phyloP scores from a whole-genome alignment of 2,888 invertebrate genomes.

The Scelioninae gen. 2 region DNA sequence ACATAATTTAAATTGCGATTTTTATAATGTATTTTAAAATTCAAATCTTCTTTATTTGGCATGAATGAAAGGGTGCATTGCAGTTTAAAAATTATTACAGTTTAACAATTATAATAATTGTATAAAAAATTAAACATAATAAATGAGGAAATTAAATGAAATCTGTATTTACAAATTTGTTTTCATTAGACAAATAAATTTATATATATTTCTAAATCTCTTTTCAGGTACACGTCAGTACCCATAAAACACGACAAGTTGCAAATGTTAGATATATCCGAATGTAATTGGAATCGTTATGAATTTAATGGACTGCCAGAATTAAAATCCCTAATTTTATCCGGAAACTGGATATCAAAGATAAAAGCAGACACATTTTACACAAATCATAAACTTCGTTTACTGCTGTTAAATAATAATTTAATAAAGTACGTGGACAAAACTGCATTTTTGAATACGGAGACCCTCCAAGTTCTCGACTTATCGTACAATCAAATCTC shows the following conservation, averaged over 20 bases:
- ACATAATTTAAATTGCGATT: too few species aligned
- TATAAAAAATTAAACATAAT: too few species aligned
- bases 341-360: conserved; percentile 80
- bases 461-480: conserved; percentile 79
- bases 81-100: too few species aligned
- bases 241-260: conserved; percentile 68
- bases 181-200: too few species aligned
- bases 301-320: conserved; percentile 79
- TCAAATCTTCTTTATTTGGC: too few species aligned
- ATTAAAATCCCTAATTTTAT: conserved; percentile 78
- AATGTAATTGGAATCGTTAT: conserved; percentile 69
- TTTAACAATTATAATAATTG: too few species aligned
- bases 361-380: conserved; percentile 79
- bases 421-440: conserved; percentile 79
- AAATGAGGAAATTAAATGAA: too few species aligned
- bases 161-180: too few species aligned
- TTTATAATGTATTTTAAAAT: too few species aligned
- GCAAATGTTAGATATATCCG: conserved; percentile 68
- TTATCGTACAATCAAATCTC: conserved; percentile 83
- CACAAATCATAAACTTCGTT: conserved; percentile 79
- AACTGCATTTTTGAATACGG: conserved; percentile 80
- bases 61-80: too few species aligned
- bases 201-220: too few species aligned
- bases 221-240: too few species aligned
- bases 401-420: conserved; percentile 82